These are phyloP conservation scores for Drosophila atripex DNA, from an alignment of 2,888 invertebrate species.

Conservation along the genomic window DNA sequence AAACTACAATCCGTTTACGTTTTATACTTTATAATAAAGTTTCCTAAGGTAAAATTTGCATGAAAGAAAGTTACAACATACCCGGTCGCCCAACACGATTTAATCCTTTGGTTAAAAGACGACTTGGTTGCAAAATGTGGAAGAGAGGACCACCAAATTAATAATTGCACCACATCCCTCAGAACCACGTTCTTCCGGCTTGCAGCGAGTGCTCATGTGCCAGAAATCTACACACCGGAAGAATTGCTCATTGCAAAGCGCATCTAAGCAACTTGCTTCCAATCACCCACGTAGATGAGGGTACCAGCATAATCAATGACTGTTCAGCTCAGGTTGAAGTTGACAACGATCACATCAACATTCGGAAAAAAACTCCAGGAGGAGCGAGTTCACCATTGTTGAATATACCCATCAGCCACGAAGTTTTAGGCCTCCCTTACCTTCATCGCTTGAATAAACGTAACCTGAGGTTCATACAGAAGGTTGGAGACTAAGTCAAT, in stretches of 20 bases:
- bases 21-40: neutral
- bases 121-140: too few species aligned
- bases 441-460: constrained; percentile 9
- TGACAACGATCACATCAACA: constrained; percentile 3
- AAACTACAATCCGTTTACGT: neutral
- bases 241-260: neutral
- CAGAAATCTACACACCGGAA: neutral
- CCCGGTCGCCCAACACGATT: too few species aligned
- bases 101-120: too few species aligned
- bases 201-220: neutral
- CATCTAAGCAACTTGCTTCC: neutral
- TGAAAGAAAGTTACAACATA: constrained; percentile 13
- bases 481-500: constrained; percentile 2
- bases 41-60: neutral
- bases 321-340: neutral
- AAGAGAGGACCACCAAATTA: too few species aligned
- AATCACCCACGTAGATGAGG: neutral
- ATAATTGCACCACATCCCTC: too few species aligned
- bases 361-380: constrained; percentile 11
- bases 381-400: constrained; percentile 11
- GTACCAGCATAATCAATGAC: neutral
- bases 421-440: constrained; percentile 18
- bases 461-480: constrained; percentile 8
- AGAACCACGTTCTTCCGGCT: neutral
- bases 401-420: constrained; percentile 15